These are phyloP conservation scores for Telmatochromis sp. DNA, from an alignment of 2,113 vertebrate species.

Conservation along the genomic window DNA sequence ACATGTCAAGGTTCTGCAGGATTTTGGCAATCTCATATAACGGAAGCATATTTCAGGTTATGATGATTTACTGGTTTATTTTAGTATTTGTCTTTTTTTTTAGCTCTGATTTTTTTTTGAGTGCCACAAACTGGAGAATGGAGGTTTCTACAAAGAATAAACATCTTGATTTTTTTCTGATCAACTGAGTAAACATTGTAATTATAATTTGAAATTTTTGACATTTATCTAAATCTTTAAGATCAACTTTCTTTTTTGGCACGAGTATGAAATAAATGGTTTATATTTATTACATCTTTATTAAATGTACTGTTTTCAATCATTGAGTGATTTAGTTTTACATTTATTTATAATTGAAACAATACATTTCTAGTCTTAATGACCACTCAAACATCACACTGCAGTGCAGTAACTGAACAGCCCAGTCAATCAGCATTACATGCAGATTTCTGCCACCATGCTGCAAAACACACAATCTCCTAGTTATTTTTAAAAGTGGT, in stretches of 20 bases:
- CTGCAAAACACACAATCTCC: neutral
- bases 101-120: neutral
- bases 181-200: neutral
- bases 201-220: neutral
- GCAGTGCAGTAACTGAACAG: neutral
- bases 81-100: neutral
- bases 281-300: conserved; percentile 28
- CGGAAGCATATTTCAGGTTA: neutral
- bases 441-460: neutral
- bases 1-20: neutral
- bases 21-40: neutral
- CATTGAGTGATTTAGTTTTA: neutral
- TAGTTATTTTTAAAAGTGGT: neutral
- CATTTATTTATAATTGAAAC: neutral
- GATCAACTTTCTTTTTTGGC: neutral
- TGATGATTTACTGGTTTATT: neutral
- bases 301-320: neutral
- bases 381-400: neutral
- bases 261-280: conserved; percentile 3
- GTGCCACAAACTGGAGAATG: neutral
- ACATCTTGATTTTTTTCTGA: neutral
- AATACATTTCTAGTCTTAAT: neutral
- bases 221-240: neutral
- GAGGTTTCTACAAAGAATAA: neutral
- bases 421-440: neutral